Evolutionary conservation across 1,140 invertebrate genomes (phyloP), one percentile per base, ranked within the genome.

Genomic region (Brachionus paranguensis): DNA sequence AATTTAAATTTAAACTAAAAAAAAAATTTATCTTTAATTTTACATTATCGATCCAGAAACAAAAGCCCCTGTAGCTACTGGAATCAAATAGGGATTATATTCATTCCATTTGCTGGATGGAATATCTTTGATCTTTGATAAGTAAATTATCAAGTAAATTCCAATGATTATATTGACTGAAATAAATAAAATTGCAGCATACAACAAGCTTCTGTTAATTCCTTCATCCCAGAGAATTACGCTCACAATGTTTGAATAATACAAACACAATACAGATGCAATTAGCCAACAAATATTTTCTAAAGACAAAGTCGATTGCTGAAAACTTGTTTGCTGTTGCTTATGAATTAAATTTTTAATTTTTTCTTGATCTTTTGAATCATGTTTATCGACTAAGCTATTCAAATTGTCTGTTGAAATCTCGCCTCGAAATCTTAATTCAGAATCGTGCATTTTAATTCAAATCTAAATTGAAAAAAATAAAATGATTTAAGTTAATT

Each of bases 51-150:
- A 86, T 43, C 88, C 88, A 55, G 87, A 27, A 29, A 88, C 85
- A 85, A 88, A 89, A 10, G 84, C 79, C 14, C 85, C 88, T 29
- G 89, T 88, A 1, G 89, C 88, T 43, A 88, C 85, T 6, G 89
- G 89, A 53, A 89, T 88, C 14, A 86, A 86, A 17, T 85, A 83
- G 8, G 89, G 88, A 84, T 87, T 88, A 12, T 47, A 72, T 53
- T 78, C 86, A 70, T 89, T 88, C 89, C 89, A 89, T n/a, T 89
- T 85, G 83, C 89, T 87, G 27, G 87, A 86, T 68, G 83, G 85
- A 4, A 89, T 81, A 81, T 89, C 89, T 85, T 89, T 89, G 29
- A 88, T 85, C 33, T 79, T 87, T 2, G 86, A 86, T 33, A 88
- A 81, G 76, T 85, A 89, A 0, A 88, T 78, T 65, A 89, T 87